These are phyloP conservation scores for Lophotis ruficrista DNA, from an alignment of 2,113 vertebrate species.

Conservation along the genomic window DNA sequence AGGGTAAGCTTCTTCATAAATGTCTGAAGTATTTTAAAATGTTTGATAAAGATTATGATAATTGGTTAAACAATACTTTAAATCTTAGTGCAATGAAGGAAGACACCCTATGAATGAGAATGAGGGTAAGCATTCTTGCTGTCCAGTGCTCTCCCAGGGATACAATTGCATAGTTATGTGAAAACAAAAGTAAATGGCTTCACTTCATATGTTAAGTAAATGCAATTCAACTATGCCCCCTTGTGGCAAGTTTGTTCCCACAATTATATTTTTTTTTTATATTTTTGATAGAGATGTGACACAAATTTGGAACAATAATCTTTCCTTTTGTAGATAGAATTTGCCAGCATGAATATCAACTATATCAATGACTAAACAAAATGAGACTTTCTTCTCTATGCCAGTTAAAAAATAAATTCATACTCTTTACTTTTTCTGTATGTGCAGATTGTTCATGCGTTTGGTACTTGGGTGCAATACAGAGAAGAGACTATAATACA, in stretches of 20 bases:
- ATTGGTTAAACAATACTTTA: constrained; percentile 3
- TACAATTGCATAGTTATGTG: constrained; percentile 23
- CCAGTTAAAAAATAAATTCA: background rate
- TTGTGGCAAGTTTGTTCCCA: constrained; percentile 24
- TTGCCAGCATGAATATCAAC: background rate
- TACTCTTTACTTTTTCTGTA: background rate
- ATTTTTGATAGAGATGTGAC: background rate
- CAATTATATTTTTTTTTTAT: fast-evolving
- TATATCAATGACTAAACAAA: background rate
- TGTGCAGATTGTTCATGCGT: background rate
- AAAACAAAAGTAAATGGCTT: constrained; percentile 47
- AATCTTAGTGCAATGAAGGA: background rate
- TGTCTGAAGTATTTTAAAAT: background rate
- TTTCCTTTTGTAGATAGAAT: background rate
- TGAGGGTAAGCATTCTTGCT: constrained; percentile 54
- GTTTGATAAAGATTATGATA: background rate
- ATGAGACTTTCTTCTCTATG: background rate
- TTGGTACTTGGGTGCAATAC: background rate
- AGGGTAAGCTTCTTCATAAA: background rate
- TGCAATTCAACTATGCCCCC: constrained; percentile 69
- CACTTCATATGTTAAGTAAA: background rate
- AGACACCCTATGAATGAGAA: constrained; percentile 29
- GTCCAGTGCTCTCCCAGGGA: constrained; percentile 40
- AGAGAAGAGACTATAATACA: background rate
- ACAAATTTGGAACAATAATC: background rate